These are phyloP conservation scores for Philereme vetulata DNA, from an alignment of 2,888 invertebrate genomes.

Conservation along the genomic window DNA sequence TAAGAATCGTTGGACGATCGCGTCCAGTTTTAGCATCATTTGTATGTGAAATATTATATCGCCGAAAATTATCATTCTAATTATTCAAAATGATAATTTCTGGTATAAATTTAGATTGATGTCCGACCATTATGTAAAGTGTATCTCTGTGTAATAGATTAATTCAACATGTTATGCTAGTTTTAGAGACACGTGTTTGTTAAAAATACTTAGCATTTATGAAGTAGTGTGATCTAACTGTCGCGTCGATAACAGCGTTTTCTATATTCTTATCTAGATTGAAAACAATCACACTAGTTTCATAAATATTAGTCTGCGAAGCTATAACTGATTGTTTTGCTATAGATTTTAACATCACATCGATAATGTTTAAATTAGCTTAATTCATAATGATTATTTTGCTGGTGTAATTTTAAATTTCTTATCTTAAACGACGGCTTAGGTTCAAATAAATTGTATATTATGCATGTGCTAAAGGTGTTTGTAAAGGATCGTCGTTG, in stretches of 20 bases:
- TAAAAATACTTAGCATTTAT: conserved; percentile 59
- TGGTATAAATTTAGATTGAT: conserved; percentile 70
- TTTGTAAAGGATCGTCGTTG: conserved; percentile 82
- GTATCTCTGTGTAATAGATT: conserved; percentile 80
- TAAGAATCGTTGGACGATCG: conserved; percentile 80
- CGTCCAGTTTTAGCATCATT: conserved; percentile 67
- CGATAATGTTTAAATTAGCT: conserved; percentile 71
- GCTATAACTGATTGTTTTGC: conserved; percentile 81
- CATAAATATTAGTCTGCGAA: conserved; percentile 68
- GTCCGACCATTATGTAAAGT: conserved; percentile 77
- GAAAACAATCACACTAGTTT: conserved; percentile 47
- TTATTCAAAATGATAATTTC: conserved; percentile 58
- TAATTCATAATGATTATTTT: conserved; percentile 68
- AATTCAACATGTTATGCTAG: conserved; percentile 79
- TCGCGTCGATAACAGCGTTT: conserved; percentile 19
- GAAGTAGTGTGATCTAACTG: conserved; percentile 53
- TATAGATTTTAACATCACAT: conserved; percentile 76
- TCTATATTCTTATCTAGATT: conserved; percentile 31
- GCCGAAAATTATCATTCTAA: conserved; percentile 63
- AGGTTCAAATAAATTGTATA: conserved; percentile 55
- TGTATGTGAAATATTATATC: conserved; percentile 59
- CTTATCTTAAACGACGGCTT: conserved; percentile 56
- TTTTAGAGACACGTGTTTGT: conserved; percentile 71
- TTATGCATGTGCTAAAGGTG: conserved; percentile 60
- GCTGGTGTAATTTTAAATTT: conserved; percentile 64